These are phyloP conservation scores for Spodoptera litura DNA, from an alignment of 1,140 invertebrate genomes.

Conservation along the genomic window DNA sequence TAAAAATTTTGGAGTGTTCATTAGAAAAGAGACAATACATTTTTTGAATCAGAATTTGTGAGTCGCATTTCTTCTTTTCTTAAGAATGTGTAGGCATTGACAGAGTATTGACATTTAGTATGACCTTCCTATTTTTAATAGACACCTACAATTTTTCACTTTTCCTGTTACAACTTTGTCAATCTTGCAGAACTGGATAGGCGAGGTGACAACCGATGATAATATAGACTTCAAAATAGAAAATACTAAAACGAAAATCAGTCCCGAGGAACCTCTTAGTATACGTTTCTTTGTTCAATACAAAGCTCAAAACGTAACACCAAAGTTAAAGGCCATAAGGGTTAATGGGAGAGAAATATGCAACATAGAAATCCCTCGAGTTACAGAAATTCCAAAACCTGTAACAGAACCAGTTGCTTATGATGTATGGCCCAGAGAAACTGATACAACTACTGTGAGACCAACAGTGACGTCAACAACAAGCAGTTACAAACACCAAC, in stretches of 20 bases:
- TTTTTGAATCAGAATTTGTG: no score
- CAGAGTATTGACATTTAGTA: no score
- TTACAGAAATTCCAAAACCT: neutral
- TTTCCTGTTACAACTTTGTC: neutral
- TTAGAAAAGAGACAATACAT: no score
- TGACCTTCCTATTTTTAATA: no score
- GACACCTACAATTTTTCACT: neutral
- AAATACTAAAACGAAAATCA: slow-evolving; percentile 75
- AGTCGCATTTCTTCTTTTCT: no score
- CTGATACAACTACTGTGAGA: neutral
- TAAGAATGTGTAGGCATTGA: no score
- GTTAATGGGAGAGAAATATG: slow-evolving; percentile 79
- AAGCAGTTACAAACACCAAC: neutral
- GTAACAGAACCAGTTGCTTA: neutral
- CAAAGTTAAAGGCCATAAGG: slow-evolving; percentile 67
- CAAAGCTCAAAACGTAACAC: slow-evolving; percentile 65
- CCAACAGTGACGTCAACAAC: neutral
- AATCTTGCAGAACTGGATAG: slow-evolving; percentile 74
- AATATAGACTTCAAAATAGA: slow-evolving; percentile 80
- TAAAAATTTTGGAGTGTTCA: no score
- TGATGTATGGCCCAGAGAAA: neutral
- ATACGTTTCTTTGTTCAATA: slow-evolving; percentile 78
- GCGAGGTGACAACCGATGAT: slow-evolving; percentile 74
- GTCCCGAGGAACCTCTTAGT: slow-evolving; percentile 66
- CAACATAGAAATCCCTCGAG: slow-evolving; percentile 63